Evolutionary conservation across 2,113 vertebrate genomes (phyloP).

Genomic region (Tragelaphus buxtoni): DNA sequence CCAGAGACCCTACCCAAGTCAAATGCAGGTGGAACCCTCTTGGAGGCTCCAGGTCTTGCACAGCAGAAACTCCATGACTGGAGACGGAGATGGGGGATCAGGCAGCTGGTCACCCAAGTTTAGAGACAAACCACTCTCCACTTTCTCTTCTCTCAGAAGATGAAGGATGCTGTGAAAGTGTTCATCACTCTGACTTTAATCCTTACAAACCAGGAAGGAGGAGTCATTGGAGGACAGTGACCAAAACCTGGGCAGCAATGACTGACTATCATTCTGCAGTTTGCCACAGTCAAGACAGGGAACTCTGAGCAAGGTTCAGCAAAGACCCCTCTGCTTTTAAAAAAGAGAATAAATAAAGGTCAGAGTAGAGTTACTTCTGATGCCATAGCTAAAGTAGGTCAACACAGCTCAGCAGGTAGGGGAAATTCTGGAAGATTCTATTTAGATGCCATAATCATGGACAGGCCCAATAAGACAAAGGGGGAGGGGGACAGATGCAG

Average conservation of each 20-base stretch:
- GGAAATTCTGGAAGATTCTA: not conserved
- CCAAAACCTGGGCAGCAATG: not conserved
- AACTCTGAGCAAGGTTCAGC: not conserved
- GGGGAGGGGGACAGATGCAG: rapidly evolving
- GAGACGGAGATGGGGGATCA: not conserved
- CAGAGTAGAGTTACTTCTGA: not conserved
- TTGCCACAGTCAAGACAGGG: not conserved
- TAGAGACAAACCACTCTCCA: not conserved
- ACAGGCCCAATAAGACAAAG: not conserved
- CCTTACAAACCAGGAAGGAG: not conserved
- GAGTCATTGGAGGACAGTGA: not conserved
- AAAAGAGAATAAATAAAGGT: not conserved
- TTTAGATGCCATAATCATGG: not conserved
- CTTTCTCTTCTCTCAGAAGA: not conserved
- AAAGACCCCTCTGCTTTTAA: not conserved
- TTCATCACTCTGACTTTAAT: not conserved
- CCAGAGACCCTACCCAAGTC: not conserved
- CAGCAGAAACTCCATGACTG: not conserved
- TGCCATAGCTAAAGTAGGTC: not conserved
- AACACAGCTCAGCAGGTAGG: not conserved
- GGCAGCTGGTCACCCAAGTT: not conserved
- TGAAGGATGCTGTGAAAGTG: not conserved
- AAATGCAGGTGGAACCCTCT: not conserved
- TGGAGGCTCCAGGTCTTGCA: not conserved
- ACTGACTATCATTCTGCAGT: not conserved